Conservation (phyloP, 2,113 vertebrate genomes). For the Poicephalus meyeri region DNA sequence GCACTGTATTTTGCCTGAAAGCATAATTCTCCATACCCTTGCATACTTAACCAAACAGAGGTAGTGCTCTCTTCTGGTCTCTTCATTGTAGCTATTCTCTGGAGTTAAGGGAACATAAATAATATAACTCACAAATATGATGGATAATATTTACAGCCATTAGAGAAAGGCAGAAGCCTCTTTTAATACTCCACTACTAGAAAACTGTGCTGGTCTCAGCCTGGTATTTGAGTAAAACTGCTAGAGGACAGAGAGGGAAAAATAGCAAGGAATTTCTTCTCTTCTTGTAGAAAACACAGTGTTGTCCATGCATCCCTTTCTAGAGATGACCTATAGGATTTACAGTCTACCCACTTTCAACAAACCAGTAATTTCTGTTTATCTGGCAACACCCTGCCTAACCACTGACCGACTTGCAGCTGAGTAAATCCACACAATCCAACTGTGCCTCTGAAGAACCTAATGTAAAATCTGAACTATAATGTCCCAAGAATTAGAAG, state of each 20-base stretch:
- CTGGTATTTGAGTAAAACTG: background rate
- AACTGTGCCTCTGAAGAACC: background rate
- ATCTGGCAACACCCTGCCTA: background rate
- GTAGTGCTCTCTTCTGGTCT: background rate
- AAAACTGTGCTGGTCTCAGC: background rate
- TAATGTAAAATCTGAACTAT: background rate
- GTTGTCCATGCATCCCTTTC: background rate
- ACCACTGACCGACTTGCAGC: background rate
- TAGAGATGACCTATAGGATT: background rate
- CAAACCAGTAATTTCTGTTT: background rate
- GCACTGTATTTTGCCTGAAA: background rate
- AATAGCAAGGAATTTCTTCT: background rate
- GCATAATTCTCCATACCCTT: background rate
- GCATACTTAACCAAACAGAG: background rate
- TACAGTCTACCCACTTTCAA: background rate
- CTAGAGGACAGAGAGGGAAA: background rate
- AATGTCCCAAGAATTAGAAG: background rate
- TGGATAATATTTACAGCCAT: background rate
- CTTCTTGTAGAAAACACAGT: background rate
- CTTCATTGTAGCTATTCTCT: background rate
- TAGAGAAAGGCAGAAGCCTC: background rate
- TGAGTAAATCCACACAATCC: background rate
- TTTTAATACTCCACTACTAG: background rate
- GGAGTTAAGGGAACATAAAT: background rate
- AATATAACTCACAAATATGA: background rate